Percentiles rank a stretch among this genome's conserved stretches.
phyloP scores from a whole-genome alignment of 2,888 invertebrate species.

The Automeris io region DNA sequence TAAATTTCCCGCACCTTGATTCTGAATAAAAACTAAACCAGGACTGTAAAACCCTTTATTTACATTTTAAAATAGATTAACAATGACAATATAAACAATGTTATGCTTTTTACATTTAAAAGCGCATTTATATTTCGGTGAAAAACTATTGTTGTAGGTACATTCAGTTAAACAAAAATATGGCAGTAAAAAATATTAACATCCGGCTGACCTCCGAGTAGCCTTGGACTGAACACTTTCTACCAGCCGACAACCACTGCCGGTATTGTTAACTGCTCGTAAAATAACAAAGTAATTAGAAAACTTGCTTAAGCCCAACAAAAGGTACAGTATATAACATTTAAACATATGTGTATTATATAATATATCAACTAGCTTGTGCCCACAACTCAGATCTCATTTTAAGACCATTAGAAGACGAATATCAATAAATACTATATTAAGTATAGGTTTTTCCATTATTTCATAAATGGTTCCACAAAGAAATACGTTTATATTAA shows the following conservation, averaged over 20 bases:
- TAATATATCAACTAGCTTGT: too few relatives aligned
- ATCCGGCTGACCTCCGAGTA: conserved; percentile 59
- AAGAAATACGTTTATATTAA: too few relatives aligned
- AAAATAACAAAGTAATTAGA: conserved; percentile 8
- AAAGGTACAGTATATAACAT: too few relatives aligned
- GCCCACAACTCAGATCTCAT: too few relatives aligned
- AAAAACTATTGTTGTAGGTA: conserved; percentile 4
- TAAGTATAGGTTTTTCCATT: too few relatives aligned
- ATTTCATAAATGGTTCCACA: too few relatives aligned
- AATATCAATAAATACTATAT: too few relatives aligned
- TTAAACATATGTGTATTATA: too few relatives aligned
- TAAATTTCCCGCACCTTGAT: too few relatives aligned
- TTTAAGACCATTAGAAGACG: too few relatives aligned
- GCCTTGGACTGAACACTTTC: conserved; percentile 59
- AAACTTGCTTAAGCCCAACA: background rate
- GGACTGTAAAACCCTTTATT: too few relatives aligned
- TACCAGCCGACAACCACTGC: conserved; percentile 21
- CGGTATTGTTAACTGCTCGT: conserved; percentile 5
- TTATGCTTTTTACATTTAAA: background rate
- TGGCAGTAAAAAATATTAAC: conserved; percentile 24
- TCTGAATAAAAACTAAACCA: too few relatives aligned
- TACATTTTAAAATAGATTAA: background rate
- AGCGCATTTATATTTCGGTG: background rate
- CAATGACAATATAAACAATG: background rate
- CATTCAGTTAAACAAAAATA: conserved; percentile 14